Conservation (phyloP, 1,140 invertebrate species). For the Lutraria rhynchaena region DNA sequence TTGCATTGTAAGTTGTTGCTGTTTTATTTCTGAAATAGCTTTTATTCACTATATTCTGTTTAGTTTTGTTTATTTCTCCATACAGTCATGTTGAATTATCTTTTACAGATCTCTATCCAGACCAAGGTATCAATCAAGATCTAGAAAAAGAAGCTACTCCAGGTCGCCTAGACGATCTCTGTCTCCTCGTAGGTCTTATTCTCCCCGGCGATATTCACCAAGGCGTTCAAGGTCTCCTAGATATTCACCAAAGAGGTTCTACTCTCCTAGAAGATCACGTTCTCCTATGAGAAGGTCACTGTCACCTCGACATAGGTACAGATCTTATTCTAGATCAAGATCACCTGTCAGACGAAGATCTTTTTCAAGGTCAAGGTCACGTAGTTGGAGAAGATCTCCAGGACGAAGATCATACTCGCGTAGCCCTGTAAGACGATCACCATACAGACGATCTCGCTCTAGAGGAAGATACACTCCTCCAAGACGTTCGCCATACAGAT, state of each 20-base stretch:
- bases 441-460: slow-evolving; percentile 16
- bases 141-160: slow-evolving; percentile 12
- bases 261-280: slow-evolving; percentile 16
- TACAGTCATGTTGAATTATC: no score
- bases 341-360: slow-evolving; percentile 44
- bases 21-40: no score
- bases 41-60: no score
- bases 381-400: slow-evolving; percentile 22
- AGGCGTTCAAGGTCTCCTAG: slow-evolving; percentile 41
- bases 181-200: slow-evolving; percentile 16
- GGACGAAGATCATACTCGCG: slow-evolving; percentile 27
- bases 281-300: slow-evolving; percentile 25
- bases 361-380: slow-evolving; percentile 44
- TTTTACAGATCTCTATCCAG: slow-evolving; percentile 29
- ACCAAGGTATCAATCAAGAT: slow-evolving; percentile 19
- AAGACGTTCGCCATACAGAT: not conserved
- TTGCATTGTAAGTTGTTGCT: no score
- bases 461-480: slow-evolving; percentile 36
- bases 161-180: slow-evolving; percentile 1
- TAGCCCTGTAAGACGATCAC: slow-evolving; percentile 19
- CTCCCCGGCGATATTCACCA: slow-evolving; percentile 29
- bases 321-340: slow-evolving; percentile 41
- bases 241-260: slow-evolving; percentile 33
- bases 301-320: slow-evolving; percentile 27
- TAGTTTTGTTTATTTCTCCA: no score